Evolutionary conservation across 1,140 invertebrate genomes (phyloP), one percentile per base, ranked within the genome.

Genomic region (Pristionchus pacificus): DNA sequence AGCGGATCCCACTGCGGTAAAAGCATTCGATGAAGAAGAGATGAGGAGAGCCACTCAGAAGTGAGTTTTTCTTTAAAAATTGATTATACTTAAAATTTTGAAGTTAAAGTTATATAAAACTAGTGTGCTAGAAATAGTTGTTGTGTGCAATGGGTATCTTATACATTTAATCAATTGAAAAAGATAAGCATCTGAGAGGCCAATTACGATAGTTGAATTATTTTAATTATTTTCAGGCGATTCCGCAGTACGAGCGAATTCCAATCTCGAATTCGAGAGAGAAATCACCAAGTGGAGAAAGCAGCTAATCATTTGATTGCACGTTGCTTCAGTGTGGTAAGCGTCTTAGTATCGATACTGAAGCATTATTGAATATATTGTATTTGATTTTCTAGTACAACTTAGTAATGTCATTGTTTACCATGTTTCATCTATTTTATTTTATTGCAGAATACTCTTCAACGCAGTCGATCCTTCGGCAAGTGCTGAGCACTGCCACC

Each of bases 11-110:
- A 68, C 66, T 2, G 66, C 57, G 27, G 66, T 68, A 10, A 68
- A 68, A 24, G 66, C 66, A 24, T 68, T 68, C 27, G 33, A 58
- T 60, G 66, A 68, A 2, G 15, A 58, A 24, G 66, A 68, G 28
- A 68, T 68, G 49, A 68, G 27, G 27, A 58, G 60, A 6, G 60
- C 60, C 0, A 68, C 66, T 14, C 2, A 59, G 30, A 68, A 68
- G 66, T 68, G 3, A 31, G 66, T 59, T 2, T 59, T 31, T 60
- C 25, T 15, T 29, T 15, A 29, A 63, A 3, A 30, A 28, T 60
- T 49, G 2, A n/a, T n/a, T n/a, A n/a, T n/a, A n/a, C n/a, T n/a
- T n/a, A n/a, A n/a, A n/a, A n/a, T n/a, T n/a, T n/a, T n/a, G n/a
- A n/a, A n/a, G n/a, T n/a, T n/a, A n/a, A n/a, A n/a, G n/a, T n/a